Percentiles rank a stretch among this genome's conserved stretches.
phyloP scores from a whole-genome alignment of 2,797 vertebrate genomes.

The Schizothorax lantsangensis region DNA sequence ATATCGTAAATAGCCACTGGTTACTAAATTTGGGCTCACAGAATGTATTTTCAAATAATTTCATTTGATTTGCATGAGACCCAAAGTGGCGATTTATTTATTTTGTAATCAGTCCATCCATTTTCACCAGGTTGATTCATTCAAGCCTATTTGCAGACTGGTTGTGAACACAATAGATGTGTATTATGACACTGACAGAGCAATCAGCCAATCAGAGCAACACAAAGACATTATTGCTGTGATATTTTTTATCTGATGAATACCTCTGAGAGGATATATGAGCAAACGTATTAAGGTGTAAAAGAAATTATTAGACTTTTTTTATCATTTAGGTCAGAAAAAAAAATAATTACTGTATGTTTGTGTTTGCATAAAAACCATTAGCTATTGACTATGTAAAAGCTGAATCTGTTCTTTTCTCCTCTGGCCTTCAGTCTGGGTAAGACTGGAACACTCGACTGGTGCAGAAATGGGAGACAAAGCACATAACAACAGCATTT shows the following conservation, averaged over 20 bases:
- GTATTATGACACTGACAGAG: not conserved
- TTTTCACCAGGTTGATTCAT: not conserved
- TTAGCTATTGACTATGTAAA: not conserved
- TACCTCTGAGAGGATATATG: not conserved
- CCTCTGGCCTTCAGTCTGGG: not conserved
- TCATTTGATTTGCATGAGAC: not conserved
- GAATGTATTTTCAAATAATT: not conserved
- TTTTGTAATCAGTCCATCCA: not conserved
- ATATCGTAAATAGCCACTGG: not conserved
- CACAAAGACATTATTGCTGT: not conserved
- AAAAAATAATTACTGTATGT: not conserved
- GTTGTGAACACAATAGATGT: no score
- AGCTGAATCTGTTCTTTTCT: not conserved
- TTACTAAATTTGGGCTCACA: not conserved
- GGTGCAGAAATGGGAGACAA: conserved; percentile 11
- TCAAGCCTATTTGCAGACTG: not conserved
- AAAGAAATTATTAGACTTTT: not conserved
- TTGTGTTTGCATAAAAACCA: not conserved
- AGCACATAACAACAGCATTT: conserved; percentile 19
- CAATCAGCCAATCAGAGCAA: not conserved
- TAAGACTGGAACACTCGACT: conserved; percentile 1
- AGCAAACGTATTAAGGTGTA: not conserved
- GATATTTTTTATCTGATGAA: not conserved
- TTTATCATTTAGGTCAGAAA: not conserved
- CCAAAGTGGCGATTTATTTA: not conserved